These are phyloP conservation scores for Schizopygopsis malacanthus DNA, from an alignment of 2,797 vertebrate genomes.

Conservation along the genomic window DNA sequence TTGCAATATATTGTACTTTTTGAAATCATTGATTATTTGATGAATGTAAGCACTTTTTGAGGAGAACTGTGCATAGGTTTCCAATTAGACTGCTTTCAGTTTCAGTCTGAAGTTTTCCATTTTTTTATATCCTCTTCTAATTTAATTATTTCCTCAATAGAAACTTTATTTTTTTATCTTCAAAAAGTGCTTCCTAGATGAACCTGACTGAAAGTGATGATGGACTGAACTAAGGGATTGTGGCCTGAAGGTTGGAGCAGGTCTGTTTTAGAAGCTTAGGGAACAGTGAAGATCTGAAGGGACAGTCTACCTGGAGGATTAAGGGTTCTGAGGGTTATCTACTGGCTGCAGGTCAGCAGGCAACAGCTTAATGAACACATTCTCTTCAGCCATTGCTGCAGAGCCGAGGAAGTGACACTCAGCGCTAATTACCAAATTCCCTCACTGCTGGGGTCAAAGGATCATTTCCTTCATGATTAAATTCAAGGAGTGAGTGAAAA, in stretches of 20 bases:
- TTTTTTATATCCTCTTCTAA: background rate
- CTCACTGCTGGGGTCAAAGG: conserved; percentile 57
- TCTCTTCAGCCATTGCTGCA: conserved; percentile 52
- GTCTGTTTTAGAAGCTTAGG: conserved; percentile 43
- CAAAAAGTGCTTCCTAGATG: conserved; percentile 44
- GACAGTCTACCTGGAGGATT: conserved; percentile 57
- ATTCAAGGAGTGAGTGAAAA: conserved; percentile 54
- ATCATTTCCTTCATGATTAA: conserved; percentile 59
- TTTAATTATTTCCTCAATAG: conserved; percentile 29
- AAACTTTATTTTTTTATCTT: conserved; percentile 56
- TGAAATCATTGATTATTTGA: conserved; percentile 41
- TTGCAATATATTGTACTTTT: conserved; percentile 32
- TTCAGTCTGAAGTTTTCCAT: background rate
- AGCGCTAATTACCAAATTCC: conserved; percentile 63
- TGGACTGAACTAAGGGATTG: conserved; percentile 42
- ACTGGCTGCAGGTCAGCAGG: conserved; percentile 59
- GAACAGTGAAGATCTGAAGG: conserved; percentile 51
- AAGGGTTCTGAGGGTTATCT: conserved; percentile 61
- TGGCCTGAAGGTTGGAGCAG: conserved; percentile 56
- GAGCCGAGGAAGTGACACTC: conserved; percentile 55
- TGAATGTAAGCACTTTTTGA: conserved; percentile 16
- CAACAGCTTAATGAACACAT: conserved; percentile 64
- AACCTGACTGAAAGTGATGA: conserved; percentile 53
- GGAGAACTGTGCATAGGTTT: background rate
- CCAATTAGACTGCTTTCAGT: conserved; percentile 1